Evolutionary conservation across 2,888 invertebrate species (phyloP).

Genomic region (Elmis aenea): DNA sequence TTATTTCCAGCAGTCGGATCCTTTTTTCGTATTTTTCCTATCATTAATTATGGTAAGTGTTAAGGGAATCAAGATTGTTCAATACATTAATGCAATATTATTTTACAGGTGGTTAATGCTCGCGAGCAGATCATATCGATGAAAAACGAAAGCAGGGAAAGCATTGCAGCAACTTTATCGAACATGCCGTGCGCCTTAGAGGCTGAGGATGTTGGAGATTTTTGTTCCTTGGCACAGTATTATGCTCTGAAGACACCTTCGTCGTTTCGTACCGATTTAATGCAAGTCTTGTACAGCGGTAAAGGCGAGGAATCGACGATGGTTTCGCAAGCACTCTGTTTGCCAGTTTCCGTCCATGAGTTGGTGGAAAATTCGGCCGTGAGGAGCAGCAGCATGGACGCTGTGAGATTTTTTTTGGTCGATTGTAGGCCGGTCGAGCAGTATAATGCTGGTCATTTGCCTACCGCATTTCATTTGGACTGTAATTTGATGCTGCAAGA

Average conservation of each 20-base stretch:
- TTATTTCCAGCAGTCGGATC: conserved; percentile 93
- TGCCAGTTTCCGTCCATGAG: conserved; percentile 94
- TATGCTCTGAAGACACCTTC: conserved; percentile 90
- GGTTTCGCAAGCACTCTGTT: conserved; percentile 82
- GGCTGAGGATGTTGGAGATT: conserved; percentile 92
- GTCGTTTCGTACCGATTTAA: conserved; percentile 81
- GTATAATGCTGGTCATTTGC: conserved; percentile 94
- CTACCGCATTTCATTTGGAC: conserved; percentile 96
- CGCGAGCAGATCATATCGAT: conserved; percentile 77
- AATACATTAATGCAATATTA: too few species aligned
- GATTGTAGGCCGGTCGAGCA: conserved; percentile 96
- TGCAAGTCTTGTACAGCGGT: conserved; percentile 55
- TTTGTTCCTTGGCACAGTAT: conserved; percentile 94
- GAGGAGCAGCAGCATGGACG: conserved; percentile 51
- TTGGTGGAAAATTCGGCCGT: conserved; percentile 46
- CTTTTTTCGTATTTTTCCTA: conserved; percentile 93
- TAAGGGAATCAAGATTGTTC: too few species aligned
- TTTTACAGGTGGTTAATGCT: conserved; percentile 93
- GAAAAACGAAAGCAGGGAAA: conserved; percentile 65
- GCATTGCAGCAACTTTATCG: conserved; percentile 62
- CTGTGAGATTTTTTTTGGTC: conserved; percentile 83
- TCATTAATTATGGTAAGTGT: conserved; percentile 91
- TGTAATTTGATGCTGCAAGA: conserved; percentile 96
- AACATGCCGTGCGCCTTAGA: conserved; percentile 83
- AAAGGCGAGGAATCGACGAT: conserved; percentile 28